These are phyloP conservation scores for Eumacrocentrus americanus DNA, from an alignment of 2,888 invertebrate genomes.

Conservation along the genomic window DNA sequence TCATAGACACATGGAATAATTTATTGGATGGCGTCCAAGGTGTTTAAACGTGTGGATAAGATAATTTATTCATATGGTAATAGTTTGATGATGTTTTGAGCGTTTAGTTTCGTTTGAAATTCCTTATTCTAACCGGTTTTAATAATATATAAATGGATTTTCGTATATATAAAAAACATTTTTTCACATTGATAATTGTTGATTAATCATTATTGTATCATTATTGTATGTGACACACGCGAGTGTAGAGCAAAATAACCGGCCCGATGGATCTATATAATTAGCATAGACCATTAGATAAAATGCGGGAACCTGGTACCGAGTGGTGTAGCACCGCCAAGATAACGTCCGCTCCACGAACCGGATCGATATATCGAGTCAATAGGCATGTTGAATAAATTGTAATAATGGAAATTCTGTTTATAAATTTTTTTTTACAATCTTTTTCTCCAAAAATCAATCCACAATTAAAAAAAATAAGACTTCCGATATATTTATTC, in stretches of 20 bases:
- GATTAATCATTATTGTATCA: background rate
- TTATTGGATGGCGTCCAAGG: too few relatives aligned
- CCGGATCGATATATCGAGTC: background rate
- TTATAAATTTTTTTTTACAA: too few relatives aligned
- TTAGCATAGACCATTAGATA: conserved; percentile 17
- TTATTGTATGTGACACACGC: background rate
- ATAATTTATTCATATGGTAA: conserved; percentile 3
- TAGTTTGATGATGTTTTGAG: background rate
- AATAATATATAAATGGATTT: background rate
- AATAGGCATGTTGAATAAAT: too few relatives aligned
- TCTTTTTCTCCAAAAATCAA: too few relatives aligned
- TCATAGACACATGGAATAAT: too few relatives aligned
- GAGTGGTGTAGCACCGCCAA: background rate
- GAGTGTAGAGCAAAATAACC: background rate
- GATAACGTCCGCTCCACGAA: background rate
- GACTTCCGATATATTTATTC: too few relatives aligned
- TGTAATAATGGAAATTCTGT: too few relatives aligned
- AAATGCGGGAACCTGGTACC: conserved; percentile 4
- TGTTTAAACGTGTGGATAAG: background rate
- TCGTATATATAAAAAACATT: background rate
- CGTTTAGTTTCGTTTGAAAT: background rate
- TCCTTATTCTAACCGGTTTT: background rate
- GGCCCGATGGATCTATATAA: background rate
- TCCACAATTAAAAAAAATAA: too few relatives aligned
- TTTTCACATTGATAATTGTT: background rate